Evolutionary conservation across 2,113 vertebrate species (phyloP).

Genomic region (Aviceda subcristata): DNA sequence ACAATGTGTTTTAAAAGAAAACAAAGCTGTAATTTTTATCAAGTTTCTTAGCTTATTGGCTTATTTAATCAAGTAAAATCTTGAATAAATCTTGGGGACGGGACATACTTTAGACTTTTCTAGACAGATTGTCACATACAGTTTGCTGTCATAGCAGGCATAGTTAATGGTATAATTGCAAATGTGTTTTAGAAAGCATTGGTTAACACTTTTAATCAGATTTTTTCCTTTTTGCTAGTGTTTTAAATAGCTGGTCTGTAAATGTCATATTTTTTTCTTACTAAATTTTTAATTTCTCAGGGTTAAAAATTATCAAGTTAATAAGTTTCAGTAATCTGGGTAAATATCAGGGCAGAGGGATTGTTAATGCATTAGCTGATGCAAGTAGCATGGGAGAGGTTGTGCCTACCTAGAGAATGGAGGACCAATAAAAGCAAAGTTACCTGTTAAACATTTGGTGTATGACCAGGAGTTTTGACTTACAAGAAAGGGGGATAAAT

Average conservation of each 20-base stretch:
- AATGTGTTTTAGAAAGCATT: background rate
- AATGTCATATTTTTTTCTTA: background rate
- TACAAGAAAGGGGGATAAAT: background rate
- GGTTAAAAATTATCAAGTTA: background rate
- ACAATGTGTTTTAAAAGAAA: background rate
- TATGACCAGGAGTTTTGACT: background rate
- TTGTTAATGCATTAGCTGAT: background rate
- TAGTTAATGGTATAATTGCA: conserved; percentile 41
- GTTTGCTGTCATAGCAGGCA: background rate
- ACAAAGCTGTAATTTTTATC: background rate
- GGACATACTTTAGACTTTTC: background rate
- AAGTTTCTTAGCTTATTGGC: background rate
- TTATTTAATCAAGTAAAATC: background rate
- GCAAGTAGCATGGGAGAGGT: background rate
- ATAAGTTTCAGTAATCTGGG: background rate
- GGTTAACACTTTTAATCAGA: background rate
- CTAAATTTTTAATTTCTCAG: background rate
- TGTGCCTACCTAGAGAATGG: background rate
- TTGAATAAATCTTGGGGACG: background rate
- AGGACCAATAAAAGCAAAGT: background rate
- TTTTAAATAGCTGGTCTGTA: background rate
- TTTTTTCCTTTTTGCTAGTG: background rate
- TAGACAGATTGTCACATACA: background rate
- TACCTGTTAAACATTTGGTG: background rate
- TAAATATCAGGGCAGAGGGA: background rate